phyloP scores from a whole-genome alignment of 2,113 vertebrate species.

The Toxotes jaculatrix region DNA sequence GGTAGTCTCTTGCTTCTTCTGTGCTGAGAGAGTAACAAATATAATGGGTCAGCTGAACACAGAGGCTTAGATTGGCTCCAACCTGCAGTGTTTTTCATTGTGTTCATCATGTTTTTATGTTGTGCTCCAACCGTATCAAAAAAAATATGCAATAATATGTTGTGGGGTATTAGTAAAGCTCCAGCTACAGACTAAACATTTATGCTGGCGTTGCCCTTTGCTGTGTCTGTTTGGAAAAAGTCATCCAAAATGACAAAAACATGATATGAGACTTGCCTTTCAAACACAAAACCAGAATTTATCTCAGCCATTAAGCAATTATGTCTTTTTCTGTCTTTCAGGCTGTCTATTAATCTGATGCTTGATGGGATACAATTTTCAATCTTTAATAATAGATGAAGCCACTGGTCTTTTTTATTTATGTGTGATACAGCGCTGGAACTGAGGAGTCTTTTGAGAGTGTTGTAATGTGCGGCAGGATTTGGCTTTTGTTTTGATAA shows the following conservation, averaged over 20 bases:
- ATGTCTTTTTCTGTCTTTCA: constrained; percentile 13
- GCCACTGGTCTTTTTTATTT: constrained; percentile 1
- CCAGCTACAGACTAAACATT: not conserved
- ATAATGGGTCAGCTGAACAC: constrained; percentile 30
- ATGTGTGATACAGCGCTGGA: not conserved
- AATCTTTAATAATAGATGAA: constrained; percentile 32
- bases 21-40: constrained; percentile 30
- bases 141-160: not conserved
- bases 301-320: constrained; percentile 23
- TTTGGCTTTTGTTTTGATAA: constrained; percentile 62
- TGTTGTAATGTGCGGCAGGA: constrained; percentile 24
- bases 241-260: not conserved
- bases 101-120: constrained; percentile 14
- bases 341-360: constrained; percentile 14
- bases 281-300: constrained; percentile 17
- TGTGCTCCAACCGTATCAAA: not conserved
- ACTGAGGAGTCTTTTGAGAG: constrained; percentile 27
- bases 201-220: constrained; percentile 25
- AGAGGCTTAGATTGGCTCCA: constrained; percentile 5
- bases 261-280: not conserved
- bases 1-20: constrained; percentile 18
- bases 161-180: not conserved
- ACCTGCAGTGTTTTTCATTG: constrained; percentile 2
- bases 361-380: constrained; percentile 20
- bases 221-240: constrained; percentile 8